Base-by-base conservation (phyloP, 2,113 vertebrate species). In the Misgurnus anguillicaudatus region DNA sequence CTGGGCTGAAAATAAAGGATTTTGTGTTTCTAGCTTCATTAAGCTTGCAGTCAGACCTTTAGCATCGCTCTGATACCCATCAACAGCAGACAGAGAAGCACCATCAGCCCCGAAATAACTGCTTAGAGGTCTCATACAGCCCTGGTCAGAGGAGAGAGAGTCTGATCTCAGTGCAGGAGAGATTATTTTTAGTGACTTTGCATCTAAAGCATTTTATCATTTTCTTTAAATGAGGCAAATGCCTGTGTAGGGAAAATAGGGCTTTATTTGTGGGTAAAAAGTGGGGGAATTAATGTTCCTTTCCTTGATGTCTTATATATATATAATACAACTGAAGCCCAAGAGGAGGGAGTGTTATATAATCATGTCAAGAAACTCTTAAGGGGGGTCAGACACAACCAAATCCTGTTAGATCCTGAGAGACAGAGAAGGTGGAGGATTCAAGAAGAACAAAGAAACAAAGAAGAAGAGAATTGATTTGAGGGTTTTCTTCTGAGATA, bases 291-390 rank as follows among this genome's bases (percentile, higher is more conserved):
- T 21, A 55, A 39, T 71, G 17, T 39, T 57, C 31, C 5, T 57
- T n/a, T 51, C 41, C 51, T 13, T 0, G 36, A 58, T 24, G 69
- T 58, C n/a, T 41, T 58, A 72, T 72, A 14, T 57, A 57, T 60
- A 24, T 21, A 57, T 45, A 53, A 24, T 41, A 16, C 41, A 60
- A 4, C 53, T n/a, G 57, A 61, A 31, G 9, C 9, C 19, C 41
- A 7, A 57, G 36, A 72, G 13, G 57, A 45, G 57, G 72, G 41
- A 17, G 42, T 74, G 39, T 75, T 75, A 62, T 62, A 48, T 75
- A 75, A 75, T 75, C 58, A 75, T 17, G 72, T 62, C 72, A 62
- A 36, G 45, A 75, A 75, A 57, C 71, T 74, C 72, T 62, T 2
- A 17, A 13, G 21, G 24, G 47, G 24, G 67, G 41, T 36, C 19